Base-by-base conservation (phyloP, 2,113 vertebrate species). In the Dipodomys ordii region DNA sequence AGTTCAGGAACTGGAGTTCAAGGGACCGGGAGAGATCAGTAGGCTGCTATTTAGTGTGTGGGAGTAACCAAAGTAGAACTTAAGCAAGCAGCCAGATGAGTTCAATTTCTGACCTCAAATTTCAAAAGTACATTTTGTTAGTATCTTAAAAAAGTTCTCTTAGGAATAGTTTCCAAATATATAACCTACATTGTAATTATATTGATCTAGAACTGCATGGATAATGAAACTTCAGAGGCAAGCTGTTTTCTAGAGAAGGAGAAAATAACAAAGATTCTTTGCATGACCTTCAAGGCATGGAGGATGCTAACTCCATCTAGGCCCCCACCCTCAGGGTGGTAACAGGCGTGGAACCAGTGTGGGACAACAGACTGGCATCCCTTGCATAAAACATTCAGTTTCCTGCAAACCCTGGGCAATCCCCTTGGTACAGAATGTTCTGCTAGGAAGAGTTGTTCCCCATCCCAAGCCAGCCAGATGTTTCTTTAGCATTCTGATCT, bases 61-160 rank as follows among this genome's bases (percentile, higher is more conserved):
- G 13, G 28, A 93, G n/a, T 73, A 72, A 87, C 4, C n/a, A 22
- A 64, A 91, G 35, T n/a, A 12, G 27, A 13, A 88, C 22, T 94
- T 68, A 25, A 81, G 30, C 25, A 49, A 73, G 32, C 25, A 74
- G 32, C 18, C 65, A 78, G 57, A 62, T 80, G 49, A 84, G 22
- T 85, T 91, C 30, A 4, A 94, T 91, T 87, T 96, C 64, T 85
- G 19, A 90, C 32, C 32, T 82, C 7, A 87, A 57, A 74, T 90
- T 67, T 57, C 67, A 89, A 46, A 68, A 82, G 25, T 35, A 77
- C 35, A 79, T 79, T 80, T 79, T 30, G 81, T 10, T 69, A 53
- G 46, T 65, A 16, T 19, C 77, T 86, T 87, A 65, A 39, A n/a
- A 65, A 49, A 73, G 30, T 30, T 65, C 65, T 46, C 46, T 83